Conservation (phyloP, 2,888 invertebrate species). For the Cryptocheilus praepositus region DNA sequence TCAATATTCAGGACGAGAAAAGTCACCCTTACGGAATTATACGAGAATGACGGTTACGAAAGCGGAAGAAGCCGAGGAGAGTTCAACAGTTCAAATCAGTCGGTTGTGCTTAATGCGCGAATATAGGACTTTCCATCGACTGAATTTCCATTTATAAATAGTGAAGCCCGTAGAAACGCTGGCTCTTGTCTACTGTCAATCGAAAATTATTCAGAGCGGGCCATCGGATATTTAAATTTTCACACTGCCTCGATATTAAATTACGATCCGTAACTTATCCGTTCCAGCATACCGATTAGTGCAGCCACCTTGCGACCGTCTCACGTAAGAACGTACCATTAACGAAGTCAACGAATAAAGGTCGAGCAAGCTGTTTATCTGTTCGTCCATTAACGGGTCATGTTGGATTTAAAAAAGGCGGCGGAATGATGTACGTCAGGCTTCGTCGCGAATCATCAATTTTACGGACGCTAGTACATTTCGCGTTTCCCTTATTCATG, state of each 20-base stretch:
- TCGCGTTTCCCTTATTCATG: too few species aligned
- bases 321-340: too few species aligned
- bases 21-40: constrained; percentile 42
- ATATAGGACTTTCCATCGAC: constrained; percentile 40
- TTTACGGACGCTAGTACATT: too few species aligned
- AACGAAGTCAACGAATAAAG: too few species aligned
- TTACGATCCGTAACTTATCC: constrained; percentile 19
- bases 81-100: constrained; percentile 63
- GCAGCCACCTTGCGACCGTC: too few species aligned
- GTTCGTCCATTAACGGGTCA: too few species aligned
- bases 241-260: constrained; percentile 16
- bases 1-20: constrained; percentile 44
- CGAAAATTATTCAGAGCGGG: not conserved
- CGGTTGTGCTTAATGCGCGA: constrained; percentile 32
- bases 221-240: constrained; percentile 10
- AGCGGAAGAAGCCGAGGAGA: constrained; percentile 55
- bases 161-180: constrained; percentile 7
- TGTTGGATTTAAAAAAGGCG: too few species aligned
- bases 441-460: too few species aligned
- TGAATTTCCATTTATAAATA: constrained; percentile 44
- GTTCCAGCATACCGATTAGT: not conserved
- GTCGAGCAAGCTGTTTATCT: too few species aligned
- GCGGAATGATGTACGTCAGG: too few species aligned
- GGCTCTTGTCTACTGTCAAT: not conserved
- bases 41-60: constrained; percentile 51